These are phyloP conservation scores for Sminthurides aquaticus DNA, from an alignment of 2,888 invertebrate genomes.

Conservation along the genomic window DNA sequence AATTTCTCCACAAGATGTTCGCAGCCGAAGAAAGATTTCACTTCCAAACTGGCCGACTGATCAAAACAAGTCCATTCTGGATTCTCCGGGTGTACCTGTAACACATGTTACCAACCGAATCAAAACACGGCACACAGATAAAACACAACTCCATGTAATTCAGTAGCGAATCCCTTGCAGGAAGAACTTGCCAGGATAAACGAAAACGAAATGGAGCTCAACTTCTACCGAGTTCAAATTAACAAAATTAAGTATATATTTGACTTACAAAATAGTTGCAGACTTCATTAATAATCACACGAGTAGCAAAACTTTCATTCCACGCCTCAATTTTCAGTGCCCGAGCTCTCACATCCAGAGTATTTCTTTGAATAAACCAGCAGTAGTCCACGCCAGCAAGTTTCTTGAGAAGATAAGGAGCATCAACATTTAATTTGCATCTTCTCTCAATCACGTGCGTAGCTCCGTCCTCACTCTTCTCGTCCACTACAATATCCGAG, in stretches of 20 bases:
- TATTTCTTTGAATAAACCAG: conserved; percentile 83
- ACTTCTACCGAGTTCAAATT: too few species aligned
- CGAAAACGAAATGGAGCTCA: not conserved
- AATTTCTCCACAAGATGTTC: conserved; percentile 90
- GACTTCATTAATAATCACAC: conserved; percentile 78
- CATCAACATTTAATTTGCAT: conserved; percentile 85
- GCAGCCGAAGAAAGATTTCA: conserved; percentile 90
- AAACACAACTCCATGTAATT: too few species aligned
- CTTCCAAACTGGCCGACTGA: conserved; percentile 82
- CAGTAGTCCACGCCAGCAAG: conserved; percentile 87
- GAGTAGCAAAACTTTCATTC: conserved; percentile 80
- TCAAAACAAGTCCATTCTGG: conserved; percentile 93
- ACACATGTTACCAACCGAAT: too few species aligned
- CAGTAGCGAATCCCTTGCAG: too few species aligned
- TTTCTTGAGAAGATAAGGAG: conserved; percentile 89
- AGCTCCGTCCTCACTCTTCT: conserved; percentile 67
- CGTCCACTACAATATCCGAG: conserved; percentile 71
- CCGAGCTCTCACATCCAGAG: conserved; percentile 67
- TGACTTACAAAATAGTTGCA: conserved; percentile 75
- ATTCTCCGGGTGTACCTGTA: conserved; percentile 85
- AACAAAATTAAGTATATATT: not conserved
- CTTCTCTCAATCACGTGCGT: conserved; percentile 71
- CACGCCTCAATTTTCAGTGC: conserved; percentile 80
- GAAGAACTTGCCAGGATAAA: too few species aligned
- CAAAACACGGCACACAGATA: too few species aligned